Evolutionary conservation across 1,140 invertebrate species (phyloP), one percentile per base, ranked within the genome.

Genomic region (Pseudachorutes palmiensis): DNA sequence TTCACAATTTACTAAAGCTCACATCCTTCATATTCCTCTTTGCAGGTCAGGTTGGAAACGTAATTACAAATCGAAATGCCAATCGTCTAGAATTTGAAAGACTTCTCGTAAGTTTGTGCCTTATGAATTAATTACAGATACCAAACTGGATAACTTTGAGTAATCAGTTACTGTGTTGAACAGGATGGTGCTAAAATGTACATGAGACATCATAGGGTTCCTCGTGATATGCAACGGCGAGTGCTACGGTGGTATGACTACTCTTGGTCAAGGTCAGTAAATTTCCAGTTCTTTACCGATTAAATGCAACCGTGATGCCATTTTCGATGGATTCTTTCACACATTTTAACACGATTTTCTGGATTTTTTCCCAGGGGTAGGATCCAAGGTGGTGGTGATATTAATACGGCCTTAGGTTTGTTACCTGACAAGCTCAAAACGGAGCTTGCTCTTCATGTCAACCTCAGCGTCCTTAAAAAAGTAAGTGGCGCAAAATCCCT

Each of bases 161-260:
- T 45, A 45, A 45, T 12, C 51, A 67, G 32, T 57, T 48, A 58
- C n/a, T n/a, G 55, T 49, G 33, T 16, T 62, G 67, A 74, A 26
- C 72, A 84, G 83, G 94, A 97, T 78, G 92, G 93, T 60, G 94
- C 94, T 45, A 97, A 97, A 79, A 88, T 92, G 1, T 97, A 97
- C 76, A 97, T 97, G 94, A 83, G 92, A 74, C 92, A 95, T 78
- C 94, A 97, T 79, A 97, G 95, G 81, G 94, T 97, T 3, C 94
- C 94, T 1, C 87, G 89, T 28, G 91, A 91, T 9, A 94, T 97
- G 89, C 96, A 97, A 78, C 83, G 91, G 31, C 80, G 94, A 28
- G 94, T 97, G 3, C 85, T 97, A 24, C 83, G 94, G 12, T 97
- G 94, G 94, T 97, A 97, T 78, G 94, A 97, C 79, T 97, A 97